Conservation (phyloP, 2,113 vertebrate genomes). For the Callipepla californica region DNA sequence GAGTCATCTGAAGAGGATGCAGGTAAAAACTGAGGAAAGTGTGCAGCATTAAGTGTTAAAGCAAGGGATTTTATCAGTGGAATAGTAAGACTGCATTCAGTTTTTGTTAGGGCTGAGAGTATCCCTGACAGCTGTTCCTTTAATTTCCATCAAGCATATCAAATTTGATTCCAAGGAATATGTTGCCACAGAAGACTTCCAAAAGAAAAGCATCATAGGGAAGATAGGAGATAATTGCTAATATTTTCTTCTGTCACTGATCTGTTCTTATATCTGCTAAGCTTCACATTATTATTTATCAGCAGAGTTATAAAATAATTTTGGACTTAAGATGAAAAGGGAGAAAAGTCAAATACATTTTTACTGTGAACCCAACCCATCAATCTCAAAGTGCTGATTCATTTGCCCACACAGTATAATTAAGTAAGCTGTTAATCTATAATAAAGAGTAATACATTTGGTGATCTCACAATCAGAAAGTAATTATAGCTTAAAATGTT, state of each 20-base stretch:
- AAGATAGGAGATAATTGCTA: background rate
- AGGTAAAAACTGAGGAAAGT: background rate
- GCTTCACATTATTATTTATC: constrained; percentile 18
- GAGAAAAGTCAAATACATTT: constrained; percentile 24
- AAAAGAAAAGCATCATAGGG: background rate
- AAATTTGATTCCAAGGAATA: background rate
- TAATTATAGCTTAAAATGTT: constrained; percentile 38
- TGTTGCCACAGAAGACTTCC: background rate
- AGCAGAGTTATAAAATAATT: constrained; percentile 41
- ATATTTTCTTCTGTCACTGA: background rate
- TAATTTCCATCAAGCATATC: constrained; percentile 31
- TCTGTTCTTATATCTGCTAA: background rate
- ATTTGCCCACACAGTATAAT: constrained; percentile 52
- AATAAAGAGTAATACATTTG: constrained; percentile 46
- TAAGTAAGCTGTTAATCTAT: constrained; percentile 59
- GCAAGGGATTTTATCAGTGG: background rate
- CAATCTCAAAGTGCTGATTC: constrained; percentile 51
- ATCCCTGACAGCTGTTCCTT: constrained; percentile 50
- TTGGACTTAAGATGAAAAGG: background rate
- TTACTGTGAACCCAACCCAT: constrained; percentile 12
- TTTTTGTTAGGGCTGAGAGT: background rate
- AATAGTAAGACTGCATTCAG: background rate
- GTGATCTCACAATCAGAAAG: constrained; percentile 34
- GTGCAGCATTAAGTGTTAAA: background rate
- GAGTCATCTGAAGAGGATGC: background rate